Percentiles rank a stretch among this genome's conserved stretches.
These are phyloP conservation scores for Litocranius walleri DNA, from an alignment of 2,113 vertebrate species.

Conservation along the genomic window DNA sequence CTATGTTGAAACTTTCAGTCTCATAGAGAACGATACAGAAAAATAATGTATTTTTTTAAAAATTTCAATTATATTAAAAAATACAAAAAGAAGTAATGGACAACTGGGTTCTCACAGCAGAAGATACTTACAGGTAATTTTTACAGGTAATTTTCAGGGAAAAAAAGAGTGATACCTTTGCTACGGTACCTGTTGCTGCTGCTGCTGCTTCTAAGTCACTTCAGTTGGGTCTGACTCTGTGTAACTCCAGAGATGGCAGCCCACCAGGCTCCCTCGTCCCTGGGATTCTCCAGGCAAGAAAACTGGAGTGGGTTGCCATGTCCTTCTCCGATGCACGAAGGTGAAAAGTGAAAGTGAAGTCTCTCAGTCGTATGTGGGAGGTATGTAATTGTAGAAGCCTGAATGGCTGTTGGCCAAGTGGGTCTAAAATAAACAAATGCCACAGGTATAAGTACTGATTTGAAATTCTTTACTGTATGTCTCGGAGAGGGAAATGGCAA, in stretches of 20 bases:
- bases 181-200: neutral
- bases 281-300: too few species aligned
- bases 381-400: neutral
- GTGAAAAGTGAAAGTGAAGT: too few species aligned
- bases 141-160: neutral
- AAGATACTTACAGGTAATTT: neutral
- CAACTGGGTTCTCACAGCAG: neutral
- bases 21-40: accelerated
- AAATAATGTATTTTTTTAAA: neutral
- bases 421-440: neutral
- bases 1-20: neutral
- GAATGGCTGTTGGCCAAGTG: neutral
- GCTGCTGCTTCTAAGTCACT: too few species aligned
- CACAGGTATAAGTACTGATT: neutral
- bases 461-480: neutral
- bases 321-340: too few species aligned
- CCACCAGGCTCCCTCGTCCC: too few species aligned
- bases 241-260: too few species aligned
- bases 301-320: too few species aligned
- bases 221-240: too few species aligned
- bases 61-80: neutral
- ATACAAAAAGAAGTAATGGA: neutral
- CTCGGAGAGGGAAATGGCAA: neutral
- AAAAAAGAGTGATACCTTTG: neutral
- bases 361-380: neutral